These are phyloP conservation scores for Sebastes vulpes DNA, from an alignment of 2,797 vertebrate genomes.

Conservation along the genomic window DNA sequence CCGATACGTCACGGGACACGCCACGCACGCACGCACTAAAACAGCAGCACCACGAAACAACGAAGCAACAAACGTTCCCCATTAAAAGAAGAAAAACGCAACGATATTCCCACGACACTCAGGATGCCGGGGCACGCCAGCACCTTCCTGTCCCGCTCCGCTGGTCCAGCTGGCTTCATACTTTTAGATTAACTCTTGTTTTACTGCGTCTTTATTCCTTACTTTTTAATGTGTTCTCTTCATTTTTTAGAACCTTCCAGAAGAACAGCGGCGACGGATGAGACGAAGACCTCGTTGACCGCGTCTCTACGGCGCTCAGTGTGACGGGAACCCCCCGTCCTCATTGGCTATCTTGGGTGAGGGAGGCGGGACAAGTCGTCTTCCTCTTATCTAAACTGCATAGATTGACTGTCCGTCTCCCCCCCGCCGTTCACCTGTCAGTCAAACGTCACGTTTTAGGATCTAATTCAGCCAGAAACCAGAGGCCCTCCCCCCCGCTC, in stretches of 20 bases:
- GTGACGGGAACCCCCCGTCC: neutral
- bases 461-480: constrained; percentile 28
- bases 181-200: neutral
- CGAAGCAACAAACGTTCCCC: constrained; percentile 63
- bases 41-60: constrained; percentile 71
- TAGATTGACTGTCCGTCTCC: constrained; percentile 77
- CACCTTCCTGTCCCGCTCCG: constrained; percentile 36
- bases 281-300: neutral
- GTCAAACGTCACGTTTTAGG: constrained; percentile 36
- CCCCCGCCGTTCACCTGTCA: constrained; percentile 54
- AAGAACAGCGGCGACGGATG: constrained; percentile 45
- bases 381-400: constrained; percentile 80
- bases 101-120: constrained; percentile 48
- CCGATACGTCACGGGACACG: constrained; percentile 60
- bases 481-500: constrained; percentile 41
- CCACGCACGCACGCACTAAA: constrained; percentile 58
- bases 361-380: constrained; percentile 58
- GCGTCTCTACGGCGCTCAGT: neutral
- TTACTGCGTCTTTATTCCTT: constrained; percentile 9
- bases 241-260: constrained; percentile 59
- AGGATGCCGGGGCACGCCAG: constrained; percentile 55
- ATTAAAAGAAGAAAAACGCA: constrained; percentile 21
- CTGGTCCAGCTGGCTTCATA: constrained; percentile 24
- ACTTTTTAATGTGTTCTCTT: constrained; percentile 62
- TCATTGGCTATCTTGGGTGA: constrained; percentile 47